Evolutionary conservation across 1,140 invertebrate genomes (phyloP).

Genomic region (Eciton burchellii): DNA sequence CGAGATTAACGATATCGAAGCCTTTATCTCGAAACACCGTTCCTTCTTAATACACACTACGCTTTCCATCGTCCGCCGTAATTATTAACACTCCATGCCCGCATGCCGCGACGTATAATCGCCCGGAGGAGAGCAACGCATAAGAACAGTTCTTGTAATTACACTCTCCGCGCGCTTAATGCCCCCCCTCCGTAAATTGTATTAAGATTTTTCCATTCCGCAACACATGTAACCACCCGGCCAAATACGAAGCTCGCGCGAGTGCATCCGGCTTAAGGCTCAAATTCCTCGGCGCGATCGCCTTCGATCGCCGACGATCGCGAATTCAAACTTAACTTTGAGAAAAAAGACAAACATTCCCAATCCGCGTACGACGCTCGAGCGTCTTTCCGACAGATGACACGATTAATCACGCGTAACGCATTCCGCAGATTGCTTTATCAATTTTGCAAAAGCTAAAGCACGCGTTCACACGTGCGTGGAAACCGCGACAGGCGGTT

Average conservation of each 20-base stretch:
- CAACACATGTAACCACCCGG: constrained; percentile 39
- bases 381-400: no score
- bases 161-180: constrained; percentile 69
- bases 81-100: constrained; percentile 72
- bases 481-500: neutral
- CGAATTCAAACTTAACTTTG: no score
- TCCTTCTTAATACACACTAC: constrained; percentile 52
- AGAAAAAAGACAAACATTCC: no score
- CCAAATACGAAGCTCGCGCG: constrained; percentile 16
- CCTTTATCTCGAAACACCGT: constrained; percentile 58
- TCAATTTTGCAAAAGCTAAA: neutral
- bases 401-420: no score
- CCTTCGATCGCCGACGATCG: no score
- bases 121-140: constrained; percentile 59
- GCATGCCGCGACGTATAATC: constrained; percentile 67
- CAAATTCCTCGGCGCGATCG: neutral
- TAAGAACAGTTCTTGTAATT: constrained; percentile 70
- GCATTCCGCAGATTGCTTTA: no score
- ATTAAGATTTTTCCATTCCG: constrained; percentile 68
- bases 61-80: constrained; percentile 66
- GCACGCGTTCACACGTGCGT: no score
- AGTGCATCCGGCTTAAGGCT: neutral
- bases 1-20: constrained; percentile 24
- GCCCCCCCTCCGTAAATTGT: constrained; percentile 70
- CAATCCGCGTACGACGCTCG: no score